Conservation (phyloP, 1,140 invertebrate species). For the Zaprionus camerounensis region DNA sequence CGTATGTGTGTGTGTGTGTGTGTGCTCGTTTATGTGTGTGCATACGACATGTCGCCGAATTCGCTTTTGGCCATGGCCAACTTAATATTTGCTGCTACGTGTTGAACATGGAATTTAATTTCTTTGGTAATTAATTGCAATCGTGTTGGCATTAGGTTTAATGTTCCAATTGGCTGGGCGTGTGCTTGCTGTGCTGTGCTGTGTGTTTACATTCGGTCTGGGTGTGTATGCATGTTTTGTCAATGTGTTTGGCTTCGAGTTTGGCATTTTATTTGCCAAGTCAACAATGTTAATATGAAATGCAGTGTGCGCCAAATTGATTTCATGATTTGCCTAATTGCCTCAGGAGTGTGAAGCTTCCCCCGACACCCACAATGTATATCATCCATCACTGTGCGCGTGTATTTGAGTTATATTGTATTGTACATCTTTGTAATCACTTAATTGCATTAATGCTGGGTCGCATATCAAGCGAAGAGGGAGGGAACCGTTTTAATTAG, state of each 20-base stretch:
- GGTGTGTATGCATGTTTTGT: slow-evolving; percentile 28
- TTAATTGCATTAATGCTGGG: slow-evolving; percentile 21
- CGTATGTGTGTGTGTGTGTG: not conserved
- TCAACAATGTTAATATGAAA: slow-evolving; percentile 58
- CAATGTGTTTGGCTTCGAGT: slow-evolving; percentile 56
- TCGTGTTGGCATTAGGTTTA: slow-evolving; percentile 82
- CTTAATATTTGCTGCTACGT: slow-evolving; percentile 75
- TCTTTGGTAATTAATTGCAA: slow-evolving; percentile 83
- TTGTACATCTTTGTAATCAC: slow-evolving; percentile 17
- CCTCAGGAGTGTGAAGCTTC: slow-evolving; percentile 15
- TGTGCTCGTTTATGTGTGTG: not conserved
- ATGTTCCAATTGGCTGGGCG: slow-evolving; percentile 69
- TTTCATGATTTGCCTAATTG: slow-evolving; percentile 72
- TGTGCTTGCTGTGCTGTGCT: not conserved
- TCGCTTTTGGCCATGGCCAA: slow-evolving; percentile 30
- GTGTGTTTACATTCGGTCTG: slow-evolving; percentile 23
- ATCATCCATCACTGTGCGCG: not conserved
- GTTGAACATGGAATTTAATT: slow-evolving; percentile 82
- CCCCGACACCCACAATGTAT: not conserved
- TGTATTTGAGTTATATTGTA: not conserved
- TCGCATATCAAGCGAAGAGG: not conserved
- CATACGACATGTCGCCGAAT: slow-evolving; percentile 16
- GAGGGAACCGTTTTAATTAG: slow-evolving; percentile 15
- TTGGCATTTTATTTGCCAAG: slow-evolving; percentile 70
- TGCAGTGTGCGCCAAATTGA: slow-evolving; percentile 68